Base-by-base conservation (phyloP, 2,888 invertebrate genomes). In the Pristionchus japonicus region DNA sequence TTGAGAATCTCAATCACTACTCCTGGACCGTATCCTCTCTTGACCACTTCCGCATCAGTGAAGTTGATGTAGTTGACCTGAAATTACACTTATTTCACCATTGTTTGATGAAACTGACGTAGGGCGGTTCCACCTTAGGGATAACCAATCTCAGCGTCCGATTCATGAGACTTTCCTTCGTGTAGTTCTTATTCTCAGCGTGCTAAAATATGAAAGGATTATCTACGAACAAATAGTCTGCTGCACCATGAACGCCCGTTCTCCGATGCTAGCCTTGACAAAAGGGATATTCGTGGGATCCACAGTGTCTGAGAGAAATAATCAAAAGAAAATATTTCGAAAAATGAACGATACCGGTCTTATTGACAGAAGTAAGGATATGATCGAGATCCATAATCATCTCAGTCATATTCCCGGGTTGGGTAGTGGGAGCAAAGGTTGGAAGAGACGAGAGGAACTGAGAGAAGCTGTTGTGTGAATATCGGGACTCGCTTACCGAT, bases 51-150 rank as follows among this genome's bases (percentile, higher is more conserved):
- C 20, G 90, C 91, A 74, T 91, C 89, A 0, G 92, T 88, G 47
- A 91, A 91, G 89, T 93, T 93, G 31, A 93, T 89, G 82, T 93
- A 93, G 89, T 93, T 93, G 80, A 93, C 93, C 90, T 91, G 37
- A 13, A 77, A 37, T 31, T 13, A 20, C 3, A 2, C 13, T 1
- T 27, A 17, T 4, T 27, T 15, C 37, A 9, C 3, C 15, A 11
- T 0, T 37, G 0, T 40, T 1, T 17, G 7, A 49, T 23, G 23
- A 37, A 15, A 27, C 88, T 89, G 57, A 92, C 92, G 86, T 92
- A 92, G 67, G 92, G 92, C 17, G 92, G 92, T 67, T 92, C 92
- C 31, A 92, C 88, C 34, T 90, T 90, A 9, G 92, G 92, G 3
- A 92, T 91, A 17, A 91, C 89, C n/a, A 92, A 88, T 67, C 90